Percentiles rank a stretch among this genome's conserved stretches.
Evolutionary conservation across 2,797 vertebrate genomes (phyloP).

Genomic region (Neosilurus mollespiculum): DNA sequence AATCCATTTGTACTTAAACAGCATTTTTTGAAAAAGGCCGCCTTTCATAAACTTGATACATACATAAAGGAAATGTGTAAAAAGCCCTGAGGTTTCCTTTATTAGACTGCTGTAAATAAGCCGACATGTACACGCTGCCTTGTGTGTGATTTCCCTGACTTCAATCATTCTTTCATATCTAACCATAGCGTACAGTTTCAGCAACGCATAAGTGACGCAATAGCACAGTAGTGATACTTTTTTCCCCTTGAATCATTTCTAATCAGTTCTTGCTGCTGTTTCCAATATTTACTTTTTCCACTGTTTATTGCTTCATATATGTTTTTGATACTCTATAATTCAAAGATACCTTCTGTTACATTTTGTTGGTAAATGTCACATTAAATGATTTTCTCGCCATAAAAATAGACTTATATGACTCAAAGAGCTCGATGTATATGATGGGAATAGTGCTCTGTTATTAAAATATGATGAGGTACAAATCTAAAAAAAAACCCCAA

Average conservation of each 20-base stretch:
- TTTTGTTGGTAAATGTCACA: background rate
- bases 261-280: conserved; percentile 1
- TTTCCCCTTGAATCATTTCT: conserved; percentile 7
- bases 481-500: background rate
- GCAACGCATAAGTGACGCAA: background rate
- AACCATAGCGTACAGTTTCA: background rate
- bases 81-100: background rate
- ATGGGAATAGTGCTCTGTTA: too few species aligned
- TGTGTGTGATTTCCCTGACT: background rate
- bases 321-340: background rate
- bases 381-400: background rate
- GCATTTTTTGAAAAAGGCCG: background rate
- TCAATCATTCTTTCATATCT: conserved; percentile 3
- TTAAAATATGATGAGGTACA: background rate
- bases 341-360: background rate
- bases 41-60: background rate
- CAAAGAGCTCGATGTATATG: too few species aligned
- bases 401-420: background rate
- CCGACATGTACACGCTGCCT: background rate
- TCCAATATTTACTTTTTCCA: background rate
- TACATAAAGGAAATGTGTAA: background rate
- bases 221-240: background rate
- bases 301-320: background rate
- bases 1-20: background rate
- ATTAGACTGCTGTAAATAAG: conserved; percentile 11